These are phyloP conservation scores for Andinoacara biseriatus DNA, from an alignment of 2,113 vertebrate species.

Conservation along the genomic window DNA sequence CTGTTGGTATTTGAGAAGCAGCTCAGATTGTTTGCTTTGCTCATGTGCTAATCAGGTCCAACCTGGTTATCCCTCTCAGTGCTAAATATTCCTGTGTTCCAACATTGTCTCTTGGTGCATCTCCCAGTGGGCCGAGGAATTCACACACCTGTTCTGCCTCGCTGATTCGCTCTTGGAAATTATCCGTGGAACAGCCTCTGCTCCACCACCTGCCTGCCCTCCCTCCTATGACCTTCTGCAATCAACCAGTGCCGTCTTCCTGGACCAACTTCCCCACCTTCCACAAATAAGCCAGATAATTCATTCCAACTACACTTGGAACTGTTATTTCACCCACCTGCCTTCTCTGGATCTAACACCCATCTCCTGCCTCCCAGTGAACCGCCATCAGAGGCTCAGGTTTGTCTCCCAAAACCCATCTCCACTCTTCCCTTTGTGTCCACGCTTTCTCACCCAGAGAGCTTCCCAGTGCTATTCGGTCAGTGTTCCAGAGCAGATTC, in stretches of 20 bases:
- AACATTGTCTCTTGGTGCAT: neutral
- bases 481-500: too few relatives aligned
- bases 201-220: rapidly evolving
- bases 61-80: neutral
- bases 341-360: neutral
- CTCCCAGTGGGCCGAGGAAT: neutral
- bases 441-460: too few relatives aligned
- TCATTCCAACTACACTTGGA: neutral
- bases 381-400: neutral
- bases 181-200: neutral
- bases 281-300: rapidly evolving
- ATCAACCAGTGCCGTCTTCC: rapidly evolving
- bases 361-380: neutral
- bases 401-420: neutral
- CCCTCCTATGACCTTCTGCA: neutral
- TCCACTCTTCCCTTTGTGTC: neutral
- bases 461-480: too few relatives aligned
- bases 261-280: neutral
- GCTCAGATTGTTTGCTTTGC: neutral
- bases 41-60: neutral
- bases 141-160: neutral
- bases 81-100: neutral
- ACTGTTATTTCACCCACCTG: neutral
- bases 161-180: neutral
- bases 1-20: neutral